Evolutionary conservation across 2,797 vertebrate genomes (phyloP).

Genomic region (Spondyliosoma cantharus): DNA sequence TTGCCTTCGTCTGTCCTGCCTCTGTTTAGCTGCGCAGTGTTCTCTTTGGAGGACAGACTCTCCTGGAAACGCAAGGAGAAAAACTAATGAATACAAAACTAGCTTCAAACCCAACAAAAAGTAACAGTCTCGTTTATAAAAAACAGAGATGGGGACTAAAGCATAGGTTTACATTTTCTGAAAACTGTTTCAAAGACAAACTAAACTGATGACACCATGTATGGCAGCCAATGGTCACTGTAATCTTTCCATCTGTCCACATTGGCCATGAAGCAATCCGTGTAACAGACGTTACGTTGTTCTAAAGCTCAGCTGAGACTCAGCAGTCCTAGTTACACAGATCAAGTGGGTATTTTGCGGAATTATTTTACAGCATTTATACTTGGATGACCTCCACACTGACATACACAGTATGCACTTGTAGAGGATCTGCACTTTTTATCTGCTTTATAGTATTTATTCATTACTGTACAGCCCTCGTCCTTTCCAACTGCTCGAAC

Average conservation of each 20-base stretch:
- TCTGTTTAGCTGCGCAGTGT: slow-evolving; percentile 31
- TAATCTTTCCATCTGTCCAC: background rate
- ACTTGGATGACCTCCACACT: background rate
- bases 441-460: background rate
- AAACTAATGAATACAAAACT: background rate
- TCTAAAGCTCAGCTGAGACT: too few relatives aligned
- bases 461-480: background rate
- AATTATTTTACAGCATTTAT: background rate
- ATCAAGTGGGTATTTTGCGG: background rate
- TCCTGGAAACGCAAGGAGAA: slow-evolving; percentile 60
- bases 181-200: background rate
- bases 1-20: slow-evolving; percentile 44
- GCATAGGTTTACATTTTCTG: background rate
- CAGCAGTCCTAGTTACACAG: background rate
- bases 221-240: too few relatives aligned
- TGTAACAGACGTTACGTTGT: too few relatives aligned
- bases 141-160: background rate
- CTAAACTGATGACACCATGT: too few relatives aligned
- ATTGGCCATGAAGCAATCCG: too few relatives aligned
- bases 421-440: background rate
- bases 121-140: too few relatives aligned
- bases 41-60: slow-evolving; percentile 61
- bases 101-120: background rate
- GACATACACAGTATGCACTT: background rate
- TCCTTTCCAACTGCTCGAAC: background rate